These are phyloP conservation scores for Porphyrio hochstetteri DNA, from an alignment of 2,113 vertebrate species.

Conservation along the genomic window DNA sequence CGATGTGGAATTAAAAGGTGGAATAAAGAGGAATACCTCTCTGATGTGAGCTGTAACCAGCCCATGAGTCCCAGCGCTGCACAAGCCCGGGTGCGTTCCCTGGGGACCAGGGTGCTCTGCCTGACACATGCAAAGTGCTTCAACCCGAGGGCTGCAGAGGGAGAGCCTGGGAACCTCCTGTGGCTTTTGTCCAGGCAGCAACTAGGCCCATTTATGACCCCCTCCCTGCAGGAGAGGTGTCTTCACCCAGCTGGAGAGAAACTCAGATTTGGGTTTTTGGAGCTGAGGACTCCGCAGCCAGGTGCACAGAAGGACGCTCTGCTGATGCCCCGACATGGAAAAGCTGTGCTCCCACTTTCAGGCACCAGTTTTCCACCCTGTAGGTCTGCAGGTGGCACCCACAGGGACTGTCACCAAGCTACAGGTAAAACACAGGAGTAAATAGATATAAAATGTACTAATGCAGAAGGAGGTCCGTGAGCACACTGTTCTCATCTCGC, in stretches of 20 bases:
- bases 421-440: not conserved
- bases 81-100: not conserved
- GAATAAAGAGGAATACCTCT: not conserved
- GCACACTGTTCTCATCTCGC: not conserved
- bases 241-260: not conserved
- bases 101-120: not conserved
- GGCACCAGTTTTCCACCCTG: not conserved
- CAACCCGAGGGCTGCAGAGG: accelerated
- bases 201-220: accelerated
- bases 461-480: not conserved
- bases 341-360: accelerated
- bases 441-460: not conserved
- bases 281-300: not conserved
- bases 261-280: accelerated
- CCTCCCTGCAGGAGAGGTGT: not conserved
- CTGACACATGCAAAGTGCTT: not conserved
- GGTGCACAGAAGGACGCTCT: not conserved
- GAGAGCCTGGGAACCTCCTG: not conserved
- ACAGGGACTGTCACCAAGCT: not conserved
- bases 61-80: accelerated
- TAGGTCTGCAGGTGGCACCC: not conserved
- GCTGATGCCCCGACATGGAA: accelerated
- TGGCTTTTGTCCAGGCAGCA: not conserved
- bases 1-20: not conserved
- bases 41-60: not conserved